phyloP scores from a whole-genome alignment of 2,113 vertebrate species.

The Hyperopisus bebe region DNA sequence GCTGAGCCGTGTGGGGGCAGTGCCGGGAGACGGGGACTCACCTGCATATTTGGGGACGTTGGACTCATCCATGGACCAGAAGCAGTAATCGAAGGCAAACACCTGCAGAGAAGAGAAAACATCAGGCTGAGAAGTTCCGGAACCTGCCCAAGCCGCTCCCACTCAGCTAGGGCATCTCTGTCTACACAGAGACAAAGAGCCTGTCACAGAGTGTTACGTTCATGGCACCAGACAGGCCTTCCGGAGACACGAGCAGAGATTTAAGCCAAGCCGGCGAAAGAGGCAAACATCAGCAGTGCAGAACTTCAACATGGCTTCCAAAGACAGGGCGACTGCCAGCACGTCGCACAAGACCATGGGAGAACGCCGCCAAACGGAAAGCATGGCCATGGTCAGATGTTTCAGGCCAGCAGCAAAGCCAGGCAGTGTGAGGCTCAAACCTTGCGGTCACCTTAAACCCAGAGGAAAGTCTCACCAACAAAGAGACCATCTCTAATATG shows the following conservation, averaged over 20 bases:
- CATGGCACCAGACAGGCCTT: not conserved
- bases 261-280: not conserved
- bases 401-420: not conserved
- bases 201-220: not conserved
- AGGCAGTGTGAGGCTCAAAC: not conserved
- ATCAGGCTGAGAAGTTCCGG: not conserved
- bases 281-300: not conserved
- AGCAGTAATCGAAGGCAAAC: slow-evolving; percentile 98
- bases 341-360: not conserved
- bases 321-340: not conserved
- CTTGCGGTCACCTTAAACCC: not conserved
- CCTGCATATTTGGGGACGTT: slow-evolving; percentile 92
- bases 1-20: not conserved
- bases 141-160: not conserved
- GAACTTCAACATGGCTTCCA: not conserved
- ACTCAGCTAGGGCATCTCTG: not conserved
- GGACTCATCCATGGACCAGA: slow-evolving; percentile 98
- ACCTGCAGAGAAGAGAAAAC: slow-evolving; percentile 64
- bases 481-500: not conserved
- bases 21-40: slow-evolving; percentile 51
- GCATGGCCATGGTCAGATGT: not conserved
- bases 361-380: not conserved
- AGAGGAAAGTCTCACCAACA: not conserved
- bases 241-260: not conserved
- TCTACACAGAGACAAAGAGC: not conserved